Base-by-base conservation (phyloP, 2,888 invertebrate genomes). In the Tenthredo distinguenda region DNA sequence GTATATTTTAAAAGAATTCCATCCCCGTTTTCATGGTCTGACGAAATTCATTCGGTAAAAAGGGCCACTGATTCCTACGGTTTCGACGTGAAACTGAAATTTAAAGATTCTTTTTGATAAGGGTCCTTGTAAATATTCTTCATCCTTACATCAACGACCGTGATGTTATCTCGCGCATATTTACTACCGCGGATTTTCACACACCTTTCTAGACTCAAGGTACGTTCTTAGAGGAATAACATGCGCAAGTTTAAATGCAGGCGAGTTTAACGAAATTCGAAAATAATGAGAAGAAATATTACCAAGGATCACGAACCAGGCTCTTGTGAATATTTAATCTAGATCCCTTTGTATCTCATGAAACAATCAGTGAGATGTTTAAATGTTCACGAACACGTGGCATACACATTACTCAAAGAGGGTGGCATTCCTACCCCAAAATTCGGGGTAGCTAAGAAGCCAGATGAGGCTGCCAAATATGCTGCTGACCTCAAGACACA, bases 321-420 rank as follows among this genome's bases (percentile, higher is more conserved):
- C 15, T 47, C 26, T 15, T 34, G 5, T 34, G 5, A 18, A 31
- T 31, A 34, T 55, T 55, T 15, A 7, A 74, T 43, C 43, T 21
- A 83, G 83, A 71, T 83, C n/a, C 26, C 34, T 12, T n/a, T 26
- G n/a, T 10, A 47, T 9, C 9, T 68, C 10, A n/a, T 62, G 9
- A 93, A 94, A 86, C 96, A 95, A 89, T 96, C 96, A 93, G 94
- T 95, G 72, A 95, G 98, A 86, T 95, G 97, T 91, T 94, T 99
- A 86, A 98, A 98, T 93, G 97, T 99, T 12, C 99, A 99, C 93
- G 99, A 99, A 93, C 97, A 98, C 94, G 95, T 98, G 84, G 98
- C 98, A 90, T 98, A 98, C 93, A 96, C 96, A 0, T 94, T 99
- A 40, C 94, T 99, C 4, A 96, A 96, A 90, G 96, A 97, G 89